A percentile compares a stretch with the other conserved stretches of the same genome.
Conservation (phyloP, 2,113 vertebrate species). For the Limnothrissa miodon region DNA sequence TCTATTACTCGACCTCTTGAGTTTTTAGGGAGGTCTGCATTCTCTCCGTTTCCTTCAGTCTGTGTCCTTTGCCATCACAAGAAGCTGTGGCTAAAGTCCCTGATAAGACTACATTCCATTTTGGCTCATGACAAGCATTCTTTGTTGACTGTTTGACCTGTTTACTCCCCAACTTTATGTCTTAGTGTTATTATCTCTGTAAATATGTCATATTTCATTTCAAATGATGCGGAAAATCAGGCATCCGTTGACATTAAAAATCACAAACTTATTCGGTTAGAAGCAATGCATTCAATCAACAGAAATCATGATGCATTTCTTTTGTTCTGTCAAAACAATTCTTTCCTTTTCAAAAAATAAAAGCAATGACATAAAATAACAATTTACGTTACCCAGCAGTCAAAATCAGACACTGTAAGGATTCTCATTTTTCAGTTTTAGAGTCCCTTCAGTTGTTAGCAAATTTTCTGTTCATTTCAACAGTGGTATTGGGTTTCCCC, state of each 20-base stretch:
- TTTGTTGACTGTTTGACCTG: constrained; percentile 40
- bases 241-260: not conserved
- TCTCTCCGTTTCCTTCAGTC: constrained; percentile 42
- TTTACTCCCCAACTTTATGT: constrained; percentile 31
- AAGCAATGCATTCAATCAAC: not conserved
- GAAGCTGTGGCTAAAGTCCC: not conserved
- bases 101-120: constrained; percentile 58
- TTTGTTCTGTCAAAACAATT: too few relatives aligned
- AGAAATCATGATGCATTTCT: too few relatives aligned
- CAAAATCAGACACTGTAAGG: not conserved
- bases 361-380: not conserved
- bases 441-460: not conserved
- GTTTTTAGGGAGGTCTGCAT: constrained; percentile 25
- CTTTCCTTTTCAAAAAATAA: not conserved
- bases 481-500: too few relatives aligned
- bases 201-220: not conserved
- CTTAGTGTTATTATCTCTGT: not conserved
- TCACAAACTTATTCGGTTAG: not conserved
- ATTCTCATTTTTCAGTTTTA: not conserved
- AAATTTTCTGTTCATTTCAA: too few relatives aligned
- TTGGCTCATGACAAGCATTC: constrained; percentile 46
- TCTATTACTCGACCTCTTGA: constrained; percentile 29
- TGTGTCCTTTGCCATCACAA: not conserved
- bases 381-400: not conserved
- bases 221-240: not conserved